Base-by-base conservation (phyloP, 2,888 invertebrate genomes). In the Zygothrica quintamaculata region DNA sequence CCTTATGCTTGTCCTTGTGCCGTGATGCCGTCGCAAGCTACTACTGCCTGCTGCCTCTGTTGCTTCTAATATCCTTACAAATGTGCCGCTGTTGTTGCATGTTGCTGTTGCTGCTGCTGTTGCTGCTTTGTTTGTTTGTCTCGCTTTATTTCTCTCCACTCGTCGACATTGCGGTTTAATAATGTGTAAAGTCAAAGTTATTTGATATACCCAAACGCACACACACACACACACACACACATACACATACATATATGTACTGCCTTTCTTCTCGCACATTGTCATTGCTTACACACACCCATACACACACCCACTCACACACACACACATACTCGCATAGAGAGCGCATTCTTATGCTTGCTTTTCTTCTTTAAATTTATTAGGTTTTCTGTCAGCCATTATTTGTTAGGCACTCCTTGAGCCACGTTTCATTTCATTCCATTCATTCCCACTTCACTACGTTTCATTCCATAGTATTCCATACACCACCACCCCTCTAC, bases 181-280 rank as follows among this genome's bases (percentile, higher is more conserved):
- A 87, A 87, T 88, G 87, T 87, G 87, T 87, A 87, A 87, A 87
- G 88, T 85, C 88, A 81, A 84, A 88, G 88, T 87, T 88, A 87
- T 87, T 87, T 87, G 86, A 85, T 84, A 80, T 79, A 73, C 78
- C 73, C 79, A 86, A 67, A 65, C 59, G 46, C 46, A 58, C 34
- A 61, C 64, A 53, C 53, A 50, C 40, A 57, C 60, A 56, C 59
- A 50, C 44, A n/a, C n/a, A n/a, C n/a, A n/a, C 34, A 61, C 64
- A 53, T 51, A 50, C 29, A 44, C 33, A 50, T 33, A 18, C 31
- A 55, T 36, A 57, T 46, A 56, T 44, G 64, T 61, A 7, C 51
- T 44, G 34, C 33, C 39, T 39, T 55, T 69, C 48, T 57, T 46
- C 18, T 44, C 44, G 48, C 70, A 65, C 64, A 69, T 77, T 77